phyloP scores from a whole-genome alignment of 2,888 invertebrate species.

The Nomada ruficornis region DNA sequence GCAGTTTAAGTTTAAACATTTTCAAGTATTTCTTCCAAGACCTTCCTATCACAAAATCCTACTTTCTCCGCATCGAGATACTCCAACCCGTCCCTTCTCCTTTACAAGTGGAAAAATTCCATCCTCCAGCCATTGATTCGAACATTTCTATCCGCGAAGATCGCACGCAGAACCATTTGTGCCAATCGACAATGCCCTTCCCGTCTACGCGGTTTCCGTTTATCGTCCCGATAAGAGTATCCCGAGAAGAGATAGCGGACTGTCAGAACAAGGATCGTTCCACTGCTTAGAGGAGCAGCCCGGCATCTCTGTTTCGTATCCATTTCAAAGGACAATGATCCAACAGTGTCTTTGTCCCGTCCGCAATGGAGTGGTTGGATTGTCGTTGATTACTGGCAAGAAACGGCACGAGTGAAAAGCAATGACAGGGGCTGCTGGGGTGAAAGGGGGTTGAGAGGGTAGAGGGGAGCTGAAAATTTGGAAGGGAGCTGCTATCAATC shows the following conservation, averaged over 20 bases:
- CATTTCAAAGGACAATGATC: slow-evolving; percentile 78
- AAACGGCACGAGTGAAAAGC: slow-evolving; percentile 66
- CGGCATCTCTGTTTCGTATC: slow-evolving; percentile 64
- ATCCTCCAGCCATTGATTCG: slow-evolving; percentile 10
- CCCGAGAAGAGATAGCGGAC: slow-evolving; percentile 58
- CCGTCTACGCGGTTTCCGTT: slow-evolving; percentile 38
- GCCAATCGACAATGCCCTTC: slow-evolving; percentile 30
- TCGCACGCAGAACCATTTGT: slow-evolving; percentile 30
- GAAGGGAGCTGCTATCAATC: slow-evolving; percentile 77
- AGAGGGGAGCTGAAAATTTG: slow-evolving; percentile 59
- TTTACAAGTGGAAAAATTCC: not conserved
- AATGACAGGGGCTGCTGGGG: slow-evolving; percentile 44
- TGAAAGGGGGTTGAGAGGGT: slow-evolving; percentile 62
- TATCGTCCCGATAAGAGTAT: slow-evolving; percentile 58
- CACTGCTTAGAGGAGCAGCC: slow-evolving; percentile 50
- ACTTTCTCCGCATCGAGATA: not conserved
- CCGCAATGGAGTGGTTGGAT: slow-evolving; percentile 77
- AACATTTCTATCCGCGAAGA: slow-evolving; percentile 23
- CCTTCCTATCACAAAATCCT: not conserved
- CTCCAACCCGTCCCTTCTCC: no score
- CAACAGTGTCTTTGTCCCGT: slow-evolving; percentile 78
- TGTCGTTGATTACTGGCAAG: slow-evolving; percentile 79
- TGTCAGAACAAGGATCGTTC: slow-evolving; percentile 63
- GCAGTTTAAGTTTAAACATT: no score
- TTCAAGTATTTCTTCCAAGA: no score